phyloP scores from a whole-genome alignment of 2,113 vertebrate genomes.

The Ploceus nigricollis region DNA sequence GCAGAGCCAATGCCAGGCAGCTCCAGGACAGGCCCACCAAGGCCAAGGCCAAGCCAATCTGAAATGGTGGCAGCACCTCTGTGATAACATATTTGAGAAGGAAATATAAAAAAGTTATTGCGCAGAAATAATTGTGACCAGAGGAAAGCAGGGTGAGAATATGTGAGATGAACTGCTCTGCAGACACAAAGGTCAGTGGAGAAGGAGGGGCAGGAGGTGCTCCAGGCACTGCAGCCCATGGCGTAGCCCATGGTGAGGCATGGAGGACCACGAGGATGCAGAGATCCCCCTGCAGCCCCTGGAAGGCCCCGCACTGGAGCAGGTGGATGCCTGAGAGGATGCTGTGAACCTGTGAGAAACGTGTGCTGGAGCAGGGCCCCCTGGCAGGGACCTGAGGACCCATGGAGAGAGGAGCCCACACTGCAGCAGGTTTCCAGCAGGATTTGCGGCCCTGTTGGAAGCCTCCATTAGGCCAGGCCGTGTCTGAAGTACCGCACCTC shows the following conservation, averaged over 20 bases:
- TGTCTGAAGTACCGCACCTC: neutral
- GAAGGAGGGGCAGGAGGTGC: neutral
- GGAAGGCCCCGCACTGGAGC: neutral
- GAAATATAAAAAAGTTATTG: neutral
- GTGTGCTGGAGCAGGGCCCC: neutral
- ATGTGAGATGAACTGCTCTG: neutral
- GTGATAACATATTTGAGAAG: neutral
- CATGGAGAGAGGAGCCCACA: neutral
- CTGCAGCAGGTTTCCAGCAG: neutral
- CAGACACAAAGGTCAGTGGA: neutral
- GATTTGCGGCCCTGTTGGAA: neutral
- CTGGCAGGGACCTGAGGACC: neutral
- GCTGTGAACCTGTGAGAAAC: neutral
- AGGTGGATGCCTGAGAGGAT: neutral
- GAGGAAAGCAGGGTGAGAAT: fast-evolving
- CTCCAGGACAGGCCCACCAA: neutral
- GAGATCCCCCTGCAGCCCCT: neutral
- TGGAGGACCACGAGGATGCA: too few relatives aligned
- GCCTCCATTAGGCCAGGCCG: fast-evolving
- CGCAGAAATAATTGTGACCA: fast-evolving
- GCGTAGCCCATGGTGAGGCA: too few relatives aligned
- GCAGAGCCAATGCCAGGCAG: neutral
- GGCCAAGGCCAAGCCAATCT: neutral
- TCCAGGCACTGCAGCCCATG: neutral
- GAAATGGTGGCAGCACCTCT: too few relatives aligned